Base-by-base conservation (phyloP, 92 coral and sea anemone genomes). In the Paramuricea clavata region DNA sequence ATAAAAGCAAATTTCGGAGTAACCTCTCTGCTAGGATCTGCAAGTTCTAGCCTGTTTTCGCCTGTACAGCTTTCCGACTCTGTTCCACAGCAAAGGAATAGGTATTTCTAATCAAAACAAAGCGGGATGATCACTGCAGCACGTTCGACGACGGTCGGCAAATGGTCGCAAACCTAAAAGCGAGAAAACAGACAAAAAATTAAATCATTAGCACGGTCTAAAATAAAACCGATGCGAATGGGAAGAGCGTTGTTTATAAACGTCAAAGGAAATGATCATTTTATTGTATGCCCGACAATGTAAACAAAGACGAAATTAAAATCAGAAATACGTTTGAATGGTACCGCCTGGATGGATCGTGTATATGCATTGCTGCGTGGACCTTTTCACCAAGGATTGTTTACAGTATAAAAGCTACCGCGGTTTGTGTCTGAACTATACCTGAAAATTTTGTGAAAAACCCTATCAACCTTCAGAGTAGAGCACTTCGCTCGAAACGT, bases 241-340 rank as follows among this genome's bases (percentile, higher is more conserved):
- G 67, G 41, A 76, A 76, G 33, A 79, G 34, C 19, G 57, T 79
- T 79, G 84, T 79, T 79, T 79, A 22, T 79, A 36, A 79, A 79
- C 84, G 84, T 60, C 84, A 79, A 61, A 79, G 74, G 84, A 79
- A 79, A 59, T 39, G 34, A 59, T 41, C n/a, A 44, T 59, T 79
- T 79, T 57, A 79, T 59, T 79, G 84, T 33, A 44, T 26, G 73
- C 33, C 73, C 84, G 84, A 79, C 84, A 79, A 79, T 79, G 84
- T 79, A 59, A 79, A 79, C 84, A 79, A 79, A 79, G 73, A 9
- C 54, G 36, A 79, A 79, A 79, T 79, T 78, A 78, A 79, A 79
- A 41, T 79, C 56, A 65, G 30, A 32, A 12, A 43, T 12, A 33
- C 28, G 72, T 61, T 79, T 79, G 73, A 79, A 54, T 79, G 35